phyloP scores from a whole-genome alignment of 2,113 vertebrate genomes.

The Rostratula benghalensis region DNA sequence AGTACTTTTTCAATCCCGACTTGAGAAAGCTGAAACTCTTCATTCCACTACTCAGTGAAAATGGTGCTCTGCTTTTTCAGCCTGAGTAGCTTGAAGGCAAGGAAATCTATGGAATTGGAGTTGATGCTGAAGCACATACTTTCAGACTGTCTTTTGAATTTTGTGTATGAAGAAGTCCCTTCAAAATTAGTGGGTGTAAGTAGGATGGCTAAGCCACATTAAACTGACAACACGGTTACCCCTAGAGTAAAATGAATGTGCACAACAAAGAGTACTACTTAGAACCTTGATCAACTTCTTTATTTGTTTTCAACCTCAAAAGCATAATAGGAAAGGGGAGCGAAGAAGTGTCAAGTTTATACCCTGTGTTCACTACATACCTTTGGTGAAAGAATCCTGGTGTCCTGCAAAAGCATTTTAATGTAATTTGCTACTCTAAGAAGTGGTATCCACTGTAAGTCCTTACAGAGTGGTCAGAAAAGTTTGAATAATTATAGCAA shows the following conservation, averaged over 20 bases:
- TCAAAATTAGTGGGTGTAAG: neutral
- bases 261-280: neutral
- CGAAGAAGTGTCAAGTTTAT: neutral
- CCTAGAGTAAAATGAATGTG: neutral
- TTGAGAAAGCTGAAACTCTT: neutral
- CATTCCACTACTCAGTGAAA: neutral
- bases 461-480: neutral
- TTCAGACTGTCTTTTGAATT: neutral
- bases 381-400: neutral
- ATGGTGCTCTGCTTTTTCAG: neutral
- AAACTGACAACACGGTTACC: neutral
- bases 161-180: neutral
- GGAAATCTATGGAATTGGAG: neutral
- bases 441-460: neutral
- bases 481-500: neutral
- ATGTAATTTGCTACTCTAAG: neutral
- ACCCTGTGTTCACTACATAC: neutral
- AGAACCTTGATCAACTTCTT: neutral
- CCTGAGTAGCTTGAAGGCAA: neutral
- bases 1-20: neutral
- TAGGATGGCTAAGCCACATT: neutral
- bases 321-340: neutral
- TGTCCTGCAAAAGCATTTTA: neutral
- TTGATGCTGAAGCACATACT: neutral
- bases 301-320: neutral